phyloP scores from a whole-genome alignment of 2,797 vertebrate species.

The Brachyrhaphis roseni region DNA sequence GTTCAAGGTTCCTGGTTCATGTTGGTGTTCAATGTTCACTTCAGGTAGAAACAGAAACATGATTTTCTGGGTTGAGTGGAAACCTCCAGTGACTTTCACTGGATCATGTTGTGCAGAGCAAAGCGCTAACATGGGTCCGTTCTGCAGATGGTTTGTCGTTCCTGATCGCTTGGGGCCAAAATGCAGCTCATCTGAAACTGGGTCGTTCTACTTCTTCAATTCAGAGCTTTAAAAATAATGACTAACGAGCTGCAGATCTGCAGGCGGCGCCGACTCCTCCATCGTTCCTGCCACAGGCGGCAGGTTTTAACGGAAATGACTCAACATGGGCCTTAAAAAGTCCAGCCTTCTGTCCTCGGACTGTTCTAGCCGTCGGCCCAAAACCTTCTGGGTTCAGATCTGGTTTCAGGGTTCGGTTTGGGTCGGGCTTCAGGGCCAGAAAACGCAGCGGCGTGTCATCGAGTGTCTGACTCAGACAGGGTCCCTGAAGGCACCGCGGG shows the following conservation, averaged over 20 bases:
- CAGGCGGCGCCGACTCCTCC: constrained; percentile 3
- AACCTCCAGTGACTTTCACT: neutral
- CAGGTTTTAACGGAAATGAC: neutral
- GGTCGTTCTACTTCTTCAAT: constrained; percentile 16
- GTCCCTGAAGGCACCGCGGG: constrained; percentile 35
- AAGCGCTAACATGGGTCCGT: neutral
- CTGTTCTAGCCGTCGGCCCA: neutral
- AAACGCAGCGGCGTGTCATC: neutral
- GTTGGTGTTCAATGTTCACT: neutral
- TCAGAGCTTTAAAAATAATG: neutral
- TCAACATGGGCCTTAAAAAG: neutral
- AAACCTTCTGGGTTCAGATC: neutral
- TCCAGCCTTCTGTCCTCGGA: neutral
- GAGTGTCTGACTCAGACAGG: constrained; percentile 6
- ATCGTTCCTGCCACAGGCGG: neutral
- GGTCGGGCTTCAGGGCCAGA: neutral
- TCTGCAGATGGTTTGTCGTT: constrained; percentile 13
- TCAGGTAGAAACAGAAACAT: neutral
- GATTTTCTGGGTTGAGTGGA: neutral
- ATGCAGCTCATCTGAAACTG: constrained; percentile 23
- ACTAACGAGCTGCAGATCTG: neutral
- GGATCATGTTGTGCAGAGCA: neutral
- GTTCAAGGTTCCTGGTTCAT: too few species aligned
- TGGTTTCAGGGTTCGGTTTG: neutral
- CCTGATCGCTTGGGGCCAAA: constrained; percentile 14